Base-by-base conservation (phyloP, 2,797 vertebrate species). In the Mus caroli region DNA sequence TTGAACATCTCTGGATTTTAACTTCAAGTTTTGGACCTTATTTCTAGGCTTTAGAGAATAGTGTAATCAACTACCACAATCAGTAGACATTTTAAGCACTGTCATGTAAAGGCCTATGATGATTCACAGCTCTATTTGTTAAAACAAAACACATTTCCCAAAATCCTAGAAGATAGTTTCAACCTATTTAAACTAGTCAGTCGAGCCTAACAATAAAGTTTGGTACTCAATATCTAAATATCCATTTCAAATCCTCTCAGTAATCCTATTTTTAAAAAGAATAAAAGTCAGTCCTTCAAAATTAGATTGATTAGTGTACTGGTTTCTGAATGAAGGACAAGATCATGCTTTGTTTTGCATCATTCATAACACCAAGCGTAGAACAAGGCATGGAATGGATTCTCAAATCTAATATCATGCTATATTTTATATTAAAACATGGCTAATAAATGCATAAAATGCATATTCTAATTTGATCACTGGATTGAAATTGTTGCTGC, bases 161-260 rank as follows among this genome's bases (percentile, higher is more conserved):
- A 95, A 67, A 56, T n/a, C 20, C 56, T 87, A 84, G 52, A 95
- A 96, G 91, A 92, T 0, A 58, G 89, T 84, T 96, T 91, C 17
- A 3, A n/a, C 91, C 87, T n/a, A 0, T 88, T 92, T 88, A 84
- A 97, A 96, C 76, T 67, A 97, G 67, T 96, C 90, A 22, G 34
- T 0, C 95, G 95, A 96, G 92, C 0, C 0, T 56, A n/a, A 95
- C 79, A n/a, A 82, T 89, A 40, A 28, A 78, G 0, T 34, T 97
- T 67, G 69, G 77, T 97, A 95, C 91, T 96, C 93, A 73, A 96
- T 96, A 97, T 96, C 92, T 97, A 95, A 94, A 86, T 87, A 37
- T 67, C 71, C 64, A 73, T 88, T 88, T 58, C 90, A 52, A 97
- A 97, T 95, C 11, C 85, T 94, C 28, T 90, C 54, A 62, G 11